Evolutionary conservation across 1,140 invertebrate species (phyloP), one percentile per base, ranked within the genome.

Genomic region (Telenomus remus): DNA sequence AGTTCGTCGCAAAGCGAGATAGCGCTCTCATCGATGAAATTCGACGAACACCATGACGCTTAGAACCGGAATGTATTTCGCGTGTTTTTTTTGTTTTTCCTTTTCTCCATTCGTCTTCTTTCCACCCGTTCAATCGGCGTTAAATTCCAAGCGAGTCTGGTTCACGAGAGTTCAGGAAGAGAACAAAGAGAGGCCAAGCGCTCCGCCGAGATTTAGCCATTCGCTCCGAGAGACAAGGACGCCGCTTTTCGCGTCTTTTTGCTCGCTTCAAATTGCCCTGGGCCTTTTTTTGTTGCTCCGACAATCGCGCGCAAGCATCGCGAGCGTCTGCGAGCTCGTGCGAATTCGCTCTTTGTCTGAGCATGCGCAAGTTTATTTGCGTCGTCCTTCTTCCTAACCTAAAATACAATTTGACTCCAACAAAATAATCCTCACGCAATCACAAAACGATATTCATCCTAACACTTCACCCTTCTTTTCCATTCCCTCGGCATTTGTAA

Each of bases 81-180:
- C 60, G 63, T 53, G 48, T 27, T 48, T 51, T 46, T 50, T 60
- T 39, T 7, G 16, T 48, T 42, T 33, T 16, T 50, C 50, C 44
- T 34, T 16, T 35, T 46, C 50, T 50, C 16, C 55, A 49, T 49
- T 44, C 44, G 12, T 60, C 59, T 66, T 53, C 46, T 46, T 56
- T 60, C 50, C 65, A 68, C 49, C 19, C 57, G 59, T 63, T 78
- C 64, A 68, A 73, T 65, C 61, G 61, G 55, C 71, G 74, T 65
- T 70, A 63, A 69, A 80, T 80, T 76, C 69, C 72, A 73, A 42
- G 64, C 72, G 51, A 57, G 64, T 65, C 39, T 74, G 70, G 76
- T 76, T 76, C 77, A 75, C 71, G 75, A 75, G 78, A 79, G 74
- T 79, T 79, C 68, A 76, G 61, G 60, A 71, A 78, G 54, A 78